Evolutionary conservation across 1,140 invertebrate species (phyloP).

Genomic region (Littorina saxatilis): DNA sequence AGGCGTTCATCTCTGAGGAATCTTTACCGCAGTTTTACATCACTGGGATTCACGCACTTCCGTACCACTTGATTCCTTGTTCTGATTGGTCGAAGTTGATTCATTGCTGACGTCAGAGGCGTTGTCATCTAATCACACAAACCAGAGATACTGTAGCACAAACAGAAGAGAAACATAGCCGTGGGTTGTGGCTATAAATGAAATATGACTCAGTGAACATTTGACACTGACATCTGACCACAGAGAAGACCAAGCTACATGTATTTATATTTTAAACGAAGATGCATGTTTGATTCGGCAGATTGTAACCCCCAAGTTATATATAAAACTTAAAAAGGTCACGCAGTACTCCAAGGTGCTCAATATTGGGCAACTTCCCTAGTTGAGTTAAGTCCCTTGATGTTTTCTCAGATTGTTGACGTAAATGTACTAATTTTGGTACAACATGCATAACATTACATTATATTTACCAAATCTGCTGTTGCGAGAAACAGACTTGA

Average conservation of each 20-base stretch:
- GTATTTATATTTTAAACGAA: neutral
- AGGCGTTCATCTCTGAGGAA: constrained; percentile 84
- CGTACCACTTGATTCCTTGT: constrained; percentile 16
- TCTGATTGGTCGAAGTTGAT: constrained; percentile 25
- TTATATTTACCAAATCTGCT: no score
- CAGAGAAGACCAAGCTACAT: neutral
- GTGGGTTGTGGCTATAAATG: neutral
- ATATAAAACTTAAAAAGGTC: no score
- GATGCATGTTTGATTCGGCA: neutral
- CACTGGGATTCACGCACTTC: constrained; percentile 33
- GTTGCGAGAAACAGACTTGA: no score
- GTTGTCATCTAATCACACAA: neutral
- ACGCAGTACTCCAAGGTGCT: no score
- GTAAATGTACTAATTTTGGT: no score
- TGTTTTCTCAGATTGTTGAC: no score
- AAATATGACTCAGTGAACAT: no score
- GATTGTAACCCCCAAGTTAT: neutral
- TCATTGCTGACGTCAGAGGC: constrained; percentile 21
- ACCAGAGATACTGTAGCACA: no score
- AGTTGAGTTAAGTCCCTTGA: no score
- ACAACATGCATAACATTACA: no score
- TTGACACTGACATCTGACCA: neutral
- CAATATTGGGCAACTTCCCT: no score
- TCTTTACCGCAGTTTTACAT: constrained; percentile 12
- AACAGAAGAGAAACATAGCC: neutral